A percentile compares a stretch with the other conserved stretches of the same genome.
Conservation (phyloP, 64 coral and sea anemone genomes). For the Orbicella faveolata region DNA sequence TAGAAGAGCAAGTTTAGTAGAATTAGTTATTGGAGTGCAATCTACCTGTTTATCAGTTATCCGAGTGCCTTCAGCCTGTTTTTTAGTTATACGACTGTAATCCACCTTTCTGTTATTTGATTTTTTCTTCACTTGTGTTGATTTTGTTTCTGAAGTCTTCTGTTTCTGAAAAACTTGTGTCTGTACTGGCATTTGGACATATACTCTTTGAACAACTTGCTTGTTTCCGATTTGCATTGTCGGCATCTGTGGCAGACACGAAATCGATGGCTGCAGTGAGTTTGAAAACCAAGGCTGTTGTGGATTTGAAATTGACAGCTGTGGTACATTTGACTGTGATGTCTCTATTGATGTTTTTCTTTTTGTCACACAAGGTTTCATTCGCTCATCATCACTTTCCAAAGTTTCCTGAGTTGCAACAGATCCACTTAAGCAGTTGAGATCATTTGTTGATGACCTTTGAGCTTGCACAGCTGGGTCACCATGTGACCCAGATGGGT, state of each 20-base stretch:
- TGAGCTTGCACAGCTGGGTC: neutral
- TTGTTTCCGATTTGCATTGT: neutral
- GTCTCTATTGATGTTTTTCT: neutral
- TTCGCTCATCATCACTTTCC: neutral
- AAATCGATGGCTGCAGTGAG: neutral
- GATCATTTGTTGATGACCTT: neutral
- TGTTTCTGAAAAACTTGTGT: neutral
- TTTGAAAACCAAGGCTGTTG: neutral
- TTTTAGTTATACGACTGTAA: too few species aligned
- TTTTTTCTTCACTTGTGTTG: neutral
- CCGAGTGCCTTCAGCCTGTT: neutral
- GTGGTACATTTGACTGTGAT: neutral
- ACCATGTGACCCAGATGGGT: neutral
- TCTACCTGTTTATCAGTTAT: neutral
- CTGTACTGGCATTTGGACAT: neutral
- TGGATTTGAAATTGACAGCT: neutral
- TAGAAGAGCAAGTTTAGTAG: conserved; percentile 25
- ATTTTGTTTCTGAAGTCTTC: neutral
- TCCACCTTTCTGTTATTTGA: neutral
- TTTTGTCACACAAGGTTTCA: neutral
- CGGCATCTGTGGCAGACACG: neutral
- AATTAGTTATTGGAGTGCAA: neutral
- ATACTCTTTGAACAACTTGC: neutral
- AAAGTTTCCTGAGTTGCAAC: neutral
- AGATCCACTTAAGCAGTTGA: neutral